Evolutionary conservation across 2,113 vertebrate species (phyloP).

Genomic region (Cheirogaleus medius): DNA sequence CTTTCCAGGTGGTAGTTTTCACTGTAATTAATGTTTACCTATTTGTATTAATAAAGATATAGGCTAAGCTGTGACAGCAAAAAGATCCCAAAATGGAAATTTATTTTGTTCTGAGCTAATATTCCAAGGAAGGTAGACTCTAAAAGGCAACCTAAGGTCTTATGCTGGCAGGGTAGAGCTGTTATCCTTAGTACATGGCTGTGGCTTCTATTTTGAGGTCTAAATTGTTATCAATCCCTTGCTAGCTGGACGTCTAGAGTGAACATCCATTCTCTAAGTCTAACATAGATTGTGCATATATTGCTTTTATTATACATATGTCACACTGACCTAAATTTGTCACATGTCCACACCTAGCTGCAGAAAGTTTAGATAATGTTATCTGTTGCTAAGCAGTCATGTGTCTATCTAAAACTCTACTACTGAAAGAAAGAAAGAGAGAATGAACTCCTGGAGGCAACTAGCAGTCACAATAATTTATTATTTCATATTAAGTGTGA

Average conservation of each 20-base stretch:
- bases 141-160: not conserved
- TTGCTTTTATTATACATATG: not conserved
- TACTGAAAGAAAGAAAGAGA: not conserved
- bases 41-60: not conserved
- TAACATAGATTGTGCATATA: not conserved
- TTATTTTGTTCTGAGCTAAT: constrained; percentile 9
- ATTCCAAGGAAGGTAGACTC: not conserved
- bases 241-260: not conserved
- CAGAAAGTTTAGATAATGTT: constrained; percentile 15
- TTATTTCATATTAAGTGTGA: not conserved
- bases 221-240: not conserved
- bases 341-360: too few relatives aligned
- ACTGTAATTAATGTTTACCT: not conserved
- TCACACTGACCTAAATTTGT: not conserved
- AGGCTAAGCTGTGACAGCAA: not conserved
- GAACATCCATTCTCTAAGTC: not conserved
- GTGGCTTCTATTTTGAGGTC: not conserved
- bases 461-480: not conserved
- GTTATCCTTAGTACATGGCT: not conserved
- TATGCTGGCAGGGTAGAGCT: not conserved
- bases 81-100: not conserved
- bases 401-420: not conserved
- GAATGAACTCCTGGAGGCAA: not conserved
- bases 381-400: not conserved
- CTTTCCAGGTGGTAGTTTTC: not conserved